phyloP scores from a whole-genome alignment of 2,888 invertebrate species.

The Stenodera caucasica region DNA sequence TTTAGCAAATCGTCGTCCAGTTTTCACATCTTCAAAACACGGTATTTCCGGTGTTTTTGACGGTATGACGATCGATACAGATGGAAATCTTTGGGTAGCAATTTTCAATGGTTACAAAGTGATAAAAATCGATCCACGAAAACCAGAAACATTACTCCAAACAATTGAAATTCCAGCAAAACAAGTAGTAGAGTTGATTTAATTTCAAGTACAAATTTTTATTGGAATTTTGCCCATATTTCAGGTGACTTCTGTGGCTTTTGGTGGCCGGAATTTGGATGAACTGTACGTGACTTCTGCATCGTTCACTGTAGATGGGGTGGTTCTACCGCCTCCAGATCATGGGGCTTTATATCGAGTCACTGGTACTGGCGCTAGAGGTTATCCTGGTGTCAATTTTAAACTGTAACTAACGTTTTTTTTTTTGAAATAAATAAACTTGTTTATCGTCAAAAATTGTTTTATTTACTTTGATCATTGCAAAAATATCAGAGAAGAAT shows the following conservation, averaged over 20 bases:
- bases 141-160: slow-evolving; percentile 59
- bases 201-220: slow-evolving; percentile 11
- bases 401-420: slow-evolving; percentile 23
- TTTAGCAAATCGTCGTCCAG: slow-evolving; percentile 61
- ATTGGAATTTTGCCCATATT: slow-evolving; percentile 42
- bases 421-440: too few relatives aligned
- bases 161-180: slow-evolving; percentile 65
- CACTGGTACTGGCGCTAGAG: slow-evolving; percentile 62
- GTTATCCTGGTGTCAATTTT: slow-evolving; percentile 54
- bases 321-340: slow-evolving; percentile 57
- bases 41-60: slow-evolving; percentile 60
- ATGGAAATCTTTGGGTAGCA: slow-evolving; percentile 78
- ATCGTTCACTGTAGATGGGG: slow-evolving; percentile 56
- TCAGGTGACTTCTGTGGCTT: slow-evolving; percentile 67
- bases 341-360: slow-evolving; percentile 64
- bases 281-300: slow-evolving; percentile 72
- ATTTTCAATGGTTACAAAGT: slow-evolving; percentile 70
- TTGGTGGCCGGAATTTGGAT: slow-evolving; percentile 69
- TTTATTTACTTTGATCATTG: too few relatives aligned
- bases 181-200: slow-evolving; percentile 56
- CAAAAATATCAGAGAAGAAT: too few relatives aligned
- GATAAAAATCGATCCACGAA: slow-evolving; percentile 58
- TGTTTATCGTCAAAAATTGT: too few relatives aligned
- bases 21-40: slow-evolving; percentile 59
- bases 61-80: slow-evolving; percentile 54